Conservation (phyloP, 2,113 vertebrate genomes). For the Psittacula cyanocephala region DNA sequence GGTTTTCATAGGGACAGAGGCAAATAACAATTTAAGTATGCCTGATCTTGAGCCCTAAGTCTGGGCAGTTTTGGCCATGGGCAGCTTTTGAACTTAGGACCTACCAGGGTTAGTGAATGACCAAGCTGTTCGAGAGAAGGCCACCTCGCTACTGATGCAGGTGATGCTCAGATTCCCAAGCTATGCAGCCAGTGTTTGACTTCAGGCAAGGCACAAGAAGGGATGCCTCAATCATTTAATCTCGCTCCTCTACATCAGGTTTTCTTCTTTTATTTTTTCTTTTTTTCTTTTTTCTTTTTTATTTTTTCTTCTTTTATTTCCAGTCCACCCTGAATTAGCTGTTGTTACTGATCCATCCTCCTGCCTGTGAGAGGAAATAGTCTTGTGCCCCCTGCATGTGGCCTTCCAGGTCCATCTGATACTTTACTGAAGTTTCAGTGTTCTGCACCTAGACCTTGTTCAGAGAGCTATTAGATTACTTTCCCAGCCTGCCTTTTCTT, state of each 20-base stretch:
- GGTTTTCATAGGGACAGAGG: neutral
- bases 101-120: neutral
- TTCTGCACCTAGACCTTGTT: neutral
- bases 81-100: neutral
- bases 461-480: neutral
- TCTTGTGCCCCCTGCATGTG: neutral
- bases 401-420: neutral
- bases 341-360: neutral
- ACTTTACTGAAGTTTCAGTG: neutral
- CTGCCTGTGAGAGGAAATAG: neutral
- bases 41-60: neutral
- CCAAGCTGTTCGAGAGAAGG: neutral
- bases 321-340: neutral
- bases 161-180: neutral
- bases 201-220: neutral
- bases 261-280: neutral
- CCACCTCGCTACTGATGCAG: neutral
- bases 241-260: rapidly evolving
- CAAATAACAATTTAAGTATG: neutral
- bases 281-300: too few relatives aligned
- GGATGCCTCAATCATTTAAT: neutral
- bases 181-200: neutral
- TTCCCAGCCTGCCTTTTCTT: neutral
- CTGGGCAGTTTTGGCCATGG: neutral
- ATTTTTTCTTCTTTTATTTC: neutral